Conservation (phyloP, 2,797 vertebrate species). For the Ambastaia sidthimunki region DNA sequence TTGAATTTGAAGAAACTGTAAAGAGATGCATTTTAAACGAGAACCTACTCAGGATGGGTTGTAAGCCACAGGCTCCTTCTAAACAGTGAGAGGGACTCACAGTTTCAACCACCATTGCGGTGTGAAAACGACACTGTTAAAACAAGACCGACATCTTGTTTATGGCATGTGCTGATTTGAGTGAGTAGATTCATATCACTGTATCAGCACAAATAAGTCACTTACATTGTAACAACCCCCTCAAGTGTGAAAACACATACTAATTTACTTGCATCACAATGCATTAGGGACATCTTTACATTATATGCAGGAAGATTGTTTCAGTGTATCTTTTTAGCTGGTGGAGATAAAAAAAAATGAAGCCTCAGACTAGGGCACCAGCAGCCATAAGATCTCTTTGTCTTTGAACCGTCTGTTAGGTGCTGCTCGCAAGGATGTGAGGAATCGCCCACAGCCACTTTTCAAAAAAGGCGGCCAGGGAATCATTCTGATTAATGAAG, state of each 20-base stretch:
- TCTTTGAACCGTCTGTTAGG: slow-evolving; percentile 34
- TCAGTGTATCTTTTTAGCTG: background rate
- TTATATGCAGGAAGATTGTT: background rate
- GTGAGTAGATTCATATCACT: background rate
- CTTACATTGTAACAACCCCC: slow-evolving; percentile 1
- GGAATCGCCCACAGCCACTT: slow-evolving; percentile 67
- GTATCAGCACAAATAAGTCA: slow-evolving; percentile 1
- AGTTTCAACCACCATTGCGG: slow-evolving; percentile 8
- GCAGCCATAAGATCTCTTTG: slow-evolving; percentile 47
- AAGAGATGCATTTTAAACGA: background rate
- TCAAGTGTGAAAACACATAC: background rate
- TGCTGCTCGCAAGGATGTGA: slow-evolving; percentile 50
- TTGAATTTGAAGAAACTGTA: background rate
- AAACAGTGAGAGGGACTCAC: slow-evolving; percentile 18
- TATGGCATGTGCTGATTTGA: slow-evolving; percentile 8
- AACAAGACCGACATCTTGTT: slow-evolving; percentile 10
- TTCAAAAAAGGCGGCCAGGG: slow-evolving; percentile 67
- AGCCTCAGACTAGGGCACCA: slow-evolving; percentile 33
- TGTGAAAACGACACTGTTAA: slow-evolving; percentile 40
- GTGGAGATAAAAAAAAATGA: slow-evolving; percentile 35
- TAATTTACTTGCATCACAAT: background rate
- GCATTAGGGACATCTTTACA: slow-evolving; percentile 1
- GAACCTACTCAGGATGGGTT: background rate
- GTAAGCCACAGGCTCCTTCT: background rate
- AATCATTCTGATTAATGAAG: slow-evolving; percentile 78